Conservation (phyloP, 2,888 invertebrate species). For the Lathronympha strigana region DNA sequence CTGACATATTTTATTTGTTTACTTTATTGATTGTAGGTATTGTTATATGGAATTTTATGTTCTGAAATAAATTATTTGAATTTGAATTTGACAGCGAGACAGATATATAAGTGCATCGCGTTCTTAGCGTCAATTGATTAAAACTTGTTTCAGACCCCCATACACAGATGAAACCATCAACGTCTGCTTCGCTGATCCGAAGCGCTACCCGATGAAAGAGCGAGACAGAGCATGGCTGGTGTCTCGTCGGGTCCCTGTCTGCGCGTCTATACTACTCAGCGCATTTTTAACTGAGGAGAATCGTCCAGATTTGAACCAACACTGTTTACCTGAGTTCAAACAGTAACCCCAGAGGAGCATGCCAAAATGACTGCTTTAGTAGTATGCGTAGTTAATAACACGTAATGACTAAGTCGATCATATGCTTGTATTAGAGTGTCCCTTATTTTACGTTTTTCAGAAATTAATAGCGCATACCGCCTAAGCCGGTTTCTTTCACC, state of each 20-base stretch:
- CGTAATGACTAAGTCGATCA: too few species aligned
- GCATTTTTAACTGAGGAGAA: conserved; percentile 81
- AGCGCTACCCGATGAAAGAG: conserved; percentile 71
- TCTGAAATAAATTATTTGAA: too few species aligned
- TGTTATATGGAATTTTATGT: too few species aligned
- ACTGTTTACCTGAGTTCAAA: conserved; percentile 67
- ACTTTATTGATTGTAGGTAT: too few species aligned
- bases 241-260: conserved; percentile 83
- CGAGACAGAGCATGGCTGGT: conserved; percentile 84
- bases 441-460: too few species aligned
- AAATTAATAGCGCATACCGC: too few species aligned
- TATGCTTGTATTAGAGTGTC: too few species aligned
- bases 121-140: too few species aligned
- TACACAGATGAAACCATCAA: conserved; percentile 85
- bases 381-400: not conserved
- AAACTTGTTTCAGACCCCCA: conserved; percentile 75
- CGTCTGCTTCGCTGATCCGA: conserved; percentile 89
- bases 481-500: too few species aligned
- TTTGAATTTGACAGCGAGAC: too few species aligned
- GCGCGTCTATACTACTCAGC: conserved; percentile 86
- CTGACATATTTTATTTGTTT: too few species aligned
- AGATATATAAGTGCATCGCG: too few species aligned
- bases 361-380: not conserved
- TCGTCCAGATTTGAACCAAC: conserved; percentile 60
- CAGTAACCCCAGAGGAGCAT: conserved; percentile 2